These are phyloP conservation scores for Parelbella ahira DNA, from an alignment of 2,888 invertebrate species.

Conservation along the genomic window DNA sequence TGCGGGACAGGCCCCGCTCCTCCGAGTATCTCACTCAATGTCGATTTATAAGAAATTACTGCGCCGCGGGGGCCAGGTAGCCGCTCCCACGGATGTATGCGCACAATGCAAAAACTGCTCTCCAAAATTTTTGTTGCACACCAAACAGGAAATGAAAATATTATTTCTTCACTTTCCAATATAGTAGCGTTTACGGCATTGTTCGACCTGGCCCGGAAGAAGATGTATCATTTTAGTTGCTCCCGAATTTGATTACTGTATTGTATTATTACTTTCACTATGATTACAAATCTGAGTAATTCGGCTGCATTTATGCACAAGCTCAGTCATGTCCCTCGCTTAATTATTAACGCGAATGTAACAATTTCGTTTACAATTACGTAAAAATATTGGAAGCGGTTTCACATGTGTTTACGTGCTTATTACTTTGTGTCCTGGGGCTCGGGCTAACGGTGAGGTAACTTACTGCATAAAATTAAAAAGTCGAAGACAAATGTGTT, in stretches of 20 bases:
- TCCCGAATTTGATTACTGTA: slow-evolving; percentile 29
- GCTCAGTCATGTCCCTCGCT: slow-evolving; percentile 38
- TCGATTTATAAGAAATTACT: slow-evolving; percentile 77
- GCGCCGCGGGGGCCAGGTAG: slow-evolving; percentile 71
- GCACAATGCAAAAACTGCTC: slow-evolving; percentile 61
- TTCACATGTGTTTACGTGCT: slow-evolving; percentile 63
- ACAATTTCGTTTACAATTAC: slow-evolving; percentile 63
- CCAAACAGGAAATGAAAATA: slow-evolving; percentile 76
- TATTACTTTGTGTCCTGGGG: slow-evolving; percentile 62
- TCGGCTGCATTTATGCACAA: slow-evolving; percentile 43
- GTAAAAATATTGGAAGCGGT: slow-evolving; percentile 60
- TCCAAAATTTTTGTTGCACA: slow-evolving; percentile 51
- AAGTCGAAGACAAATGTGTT: slow-evolving; percentile 16
- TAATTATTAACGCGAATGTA: slow-evolving; percentile 58
- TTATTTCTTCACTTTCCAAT: slow-evolving; percentile 61
- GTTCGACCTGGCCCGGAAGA: slow-evolving; percentile 32
- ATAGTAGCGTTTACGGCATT: slow-evolving; percentile 40
- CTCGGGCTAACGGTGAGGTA: slow-evolving; percentile 57
- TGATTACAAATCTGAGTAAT: slow-evolving; percentile 43
- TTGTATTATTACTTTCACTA: slow-evolving; percentile 44
- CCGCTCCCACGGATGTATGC: slow-evolving; percentile 66
- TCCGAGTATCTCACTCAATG: slow-evolving; percentile 76
- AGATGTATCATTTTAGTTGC: slow-evolving; percentile 36
- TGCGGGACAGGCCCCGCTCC: slow-evolving; percentile 50
- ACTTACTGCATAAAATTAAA: slow-evolving; percentile 35